Evolutionary conservation across 2,888 invertebrate species (phyloP), one percentile per base, ranked within the genome.

Genomic region (Drymonia ruficornis): DNA sequence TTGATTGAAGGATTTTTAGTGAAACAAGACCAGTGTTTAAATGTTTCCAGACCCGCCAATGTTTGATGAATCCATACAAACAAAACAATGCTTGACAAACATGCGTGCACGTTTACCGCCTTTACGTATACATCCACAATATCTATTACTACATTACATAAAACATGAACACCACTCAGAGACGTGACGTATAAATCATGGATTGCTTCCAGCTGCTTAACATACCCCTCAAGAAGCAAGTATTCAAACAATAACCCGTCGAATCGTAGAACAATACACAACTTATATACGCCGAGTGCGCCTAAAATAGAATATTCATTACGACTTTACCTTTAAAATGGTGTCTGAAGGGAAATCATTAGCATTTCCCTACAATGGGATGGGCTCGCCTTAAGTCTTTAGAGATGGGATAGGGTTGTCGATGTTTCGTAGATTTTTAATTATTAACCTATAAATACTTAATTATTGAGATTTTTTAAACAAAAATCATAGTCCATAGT

Each of bases 361-460:
- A 89, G 85, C 89, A 89, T 89, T 89, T 87, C 82, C 59, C 83
- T 84, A 84, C 84, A 84, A 85, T 79, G 74, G 83, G 76, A 82
- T 78, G 83, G 76, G 76, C 75, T 77, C 72, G 71, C 67, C 67
- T 78, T 63, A 78, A 79, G 64, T 72, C 63, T 53, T 34, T 72
- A 84, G 83, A 63, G 81, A 65, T 65, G 79, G 50, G 63, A 59
- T 50, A 49, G 38, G 53, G 52, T n/a, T 34, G 7, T 66, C 67
- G 67, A 59, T 61, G 52, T 43, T 49, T 59, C 52, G 40, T 23
- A 23, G 7, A 7, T 23, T 23, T 6, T 23, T 23, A 23, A 23
- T 7, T 23, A 7, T 23, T 23, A 23, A 23, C 4, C 23, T 23
- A 23, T 23, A 6, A 1, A 23, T 23, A 23, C 23, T 23, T 23